Percentiles rank a stretch among this genome's conserved stretches.
Evolutionary conservation across 2,113 vertebrate genomes (phyloP).

Genomic region (Perca fluviatilis): DNA sequence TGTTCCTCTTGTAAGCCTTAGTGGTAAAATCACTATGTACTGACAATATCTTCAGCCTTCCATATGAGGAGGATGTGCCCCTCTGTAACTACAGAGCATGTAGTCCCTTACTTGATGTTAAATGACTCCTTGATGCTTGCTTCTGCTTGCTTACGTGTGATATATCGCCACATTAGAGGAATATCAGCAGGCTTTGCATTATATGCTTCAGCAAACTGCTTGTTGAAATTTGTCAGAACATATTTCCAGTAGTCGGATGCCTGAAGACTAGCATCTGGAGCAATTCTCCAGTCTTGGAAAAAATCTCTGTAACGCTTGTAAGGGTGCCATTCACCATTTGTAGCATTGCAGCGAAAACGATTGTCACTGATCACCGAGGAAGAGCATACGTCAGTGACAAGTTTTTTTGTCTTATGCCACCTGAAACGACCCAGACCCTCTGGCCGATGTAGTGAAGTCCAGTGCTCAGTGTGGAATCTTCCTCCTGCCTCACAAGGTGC

Average conservation of each 20-base stretch:
- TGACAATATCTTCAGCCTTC: not conserved
- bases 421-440: not conserved
- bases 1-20: not conserved
- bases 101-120: conserved; percentile 29
- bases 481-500: conserved; percentile 80
- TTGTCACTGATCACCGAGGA: conserved; percentile 7
- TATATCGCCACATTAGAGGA: conserved; percentile 62
- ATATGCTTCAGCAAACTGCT: conserved; percentile 52
- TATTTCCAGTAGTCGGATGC: conserved; percentile 84
- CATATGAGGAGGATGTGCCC: not conserved
- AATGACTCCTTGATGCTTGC: conserved; percentile 70
- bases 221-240: conserved; percentile 69
- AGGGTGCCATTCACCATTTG: accelerated
- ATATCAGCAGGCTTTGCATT: conserved; percentile 54
- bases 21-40: not conserved
- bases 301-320: conserved; percentile 68
- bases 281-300: conserved; percentile 78
- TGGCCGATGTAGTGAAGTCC: conserved; percentile 70
- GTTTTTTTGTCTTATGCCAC: accelerated
- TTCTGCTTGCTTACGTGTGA: conserved; percentile 56
- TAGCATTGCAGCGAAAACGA: accelerated
- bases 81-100: not conserved
- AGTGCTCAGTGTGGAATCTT: conserved; percentile 64
- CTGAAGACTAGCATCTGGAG: conserved; percentile 70
- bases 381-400: conserved; percentile 55